A percentile compares a stretch with the other conserved stretches of the same genome.
Evolutionary conservation across 2,797 vertebrate species (phyloP).

Genomic region (Alauda arvensis): DNA sequence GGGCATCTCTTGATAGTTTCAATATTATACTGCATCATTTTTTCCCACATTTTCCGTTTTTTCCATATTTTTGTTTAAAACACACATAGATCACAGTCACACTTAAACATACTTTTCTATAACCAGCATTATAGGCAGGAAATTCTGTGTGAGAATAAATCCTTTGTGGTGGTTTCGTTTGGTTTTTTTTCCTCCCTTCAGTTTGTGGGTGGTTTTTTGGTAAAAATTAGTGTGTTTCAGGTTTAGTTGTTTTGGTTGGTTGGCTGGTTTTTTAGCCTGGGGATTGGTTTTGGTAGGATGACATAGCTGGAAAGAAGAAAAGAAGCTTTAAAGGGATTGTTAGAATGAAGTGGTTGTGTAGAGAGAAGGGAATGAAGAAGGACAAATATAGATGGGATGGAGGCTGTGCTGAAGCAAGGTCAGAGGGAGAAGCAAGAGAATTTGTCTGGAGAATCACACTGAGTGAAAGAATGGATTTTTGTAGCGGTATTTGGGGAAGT

Average conservation of each 20-base stretch:
- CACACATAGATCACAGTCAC: not conserved
- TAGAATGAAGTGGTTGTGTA: not conserved
- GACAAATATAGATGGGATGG: not conserved
- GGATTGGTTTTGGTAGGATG: not conserved
- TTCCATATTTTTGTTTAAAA: not conserved
- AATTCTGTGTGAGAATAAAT: not conserved
- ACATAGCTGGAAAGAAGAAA: not conserved
- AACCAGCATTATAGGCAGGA: not conserved
- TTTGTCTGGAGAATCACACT: not conserved
- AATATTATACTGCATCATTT: not conserved
- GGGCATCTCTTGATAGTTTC: not conserved
- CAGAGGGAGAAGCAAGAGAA: not conserved
- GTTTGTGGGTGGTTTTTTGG: not conserved
- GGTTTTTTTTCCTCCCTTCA: not conserved
- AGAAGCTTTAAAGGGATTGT: not conserved
- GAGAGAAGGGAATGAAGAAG: not conserved
- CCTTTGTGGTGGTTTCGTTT: not conserved
- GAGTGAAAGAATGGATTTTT: not conserved
- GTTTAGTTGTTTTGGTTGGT: not conserved
- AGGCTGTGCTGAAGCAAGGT: not conserved
- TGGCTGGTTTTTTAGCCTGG: not conserved
- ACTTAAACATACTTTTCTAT: not conserved
- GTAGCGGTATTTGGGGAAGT: not conserved
- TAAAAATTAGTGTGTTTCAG: not conserved
- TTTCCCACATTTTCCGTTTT: not conserved